Base-by-base conservation (phyloP, 2,888 invertebrate genomes). In the Drosophila dives region DNA sequence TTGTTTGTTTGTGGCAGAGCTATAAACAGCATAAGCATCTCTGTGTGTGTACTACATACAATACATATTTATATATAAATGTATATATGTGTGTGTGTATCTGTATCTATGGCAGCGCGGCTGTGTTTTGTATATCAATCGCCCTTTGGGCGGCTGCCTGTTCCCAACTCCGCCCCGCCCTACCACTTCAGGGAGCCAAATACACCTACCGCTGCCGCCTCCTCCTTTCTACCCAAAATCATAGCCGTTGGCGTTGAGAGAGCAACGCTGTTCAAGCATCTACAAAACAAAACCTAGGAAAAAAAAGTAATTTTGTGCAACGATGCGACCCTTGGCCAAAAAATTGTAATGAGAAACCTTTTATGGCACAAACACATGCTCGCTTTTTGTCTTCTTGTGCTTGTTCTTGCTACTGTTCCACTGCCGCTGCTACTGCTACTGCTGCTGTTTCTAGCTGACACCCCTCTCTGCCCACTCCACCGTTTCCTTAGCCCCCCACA, bases 301-400 rank as follows among this genome's bases (percentile, higher is more conserved):
- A 63, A 83, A 80, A 67, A 84, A 84, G 85, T 87, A 84, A 87
- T 84, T 87, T 84, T 84, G 84, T 84, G 84, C 84, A 84, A 87
- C 84, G 87, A 84, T 84, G 87, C 84, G 87, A 84, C 84, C 87
- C 84, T 87, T 84, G 84, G 85, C 87, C 87, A 84, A 86, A 86
- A 55, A 80, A 85, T 79, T 87, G 84, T 85, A 85, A 85, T 87
- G 87, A 87, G 84, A 85, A 85, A 87, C 84, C 87, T 85, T 85
- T 85, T 85, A 85, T 87, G 87, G 87, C 75, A 71, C 87, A 77
- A 85, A 81, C 84, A 85, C 84, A 85, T 85, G 87, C 84, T 83
- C 70, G 81, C 83, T 81, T 87, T 85, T 80, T 79, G 72, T 78
- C 75, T 75, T 50, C 45, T 54, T 48, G 36, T 45, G 56, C 70